Conservation (phyloP, 1,140 invertebrate genomes). For the Cataglyphis hispanica region DNA sequence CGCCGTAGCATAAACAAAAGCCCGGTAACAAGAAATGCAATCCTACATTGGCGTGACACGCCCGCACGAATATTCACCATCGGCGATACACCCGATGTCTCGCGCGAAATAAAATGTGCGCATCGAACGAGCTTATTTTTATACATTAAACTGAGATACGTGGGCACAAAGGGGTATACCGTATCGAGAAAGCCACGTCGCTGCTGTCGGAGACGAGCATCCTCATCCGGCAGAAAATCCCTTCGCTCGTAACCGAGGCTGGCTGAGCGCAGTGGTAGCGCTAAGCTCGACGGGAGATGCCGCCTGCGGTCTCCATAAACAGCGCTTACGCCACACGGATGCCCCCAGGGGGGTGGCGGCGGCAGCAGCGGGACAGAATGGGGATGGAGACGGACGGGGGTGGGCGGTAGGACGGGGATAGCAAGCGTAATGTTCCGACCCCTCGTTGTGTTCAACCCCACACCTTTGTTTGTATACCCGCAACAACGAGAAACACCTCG, state of each 20-base stretch:
- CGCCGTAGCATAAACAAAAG: neutral
- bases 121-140: conserved; percentile 77
- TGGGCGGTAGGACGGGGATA: neutral
- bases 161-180: conserved; percentile 32
- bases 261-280: conserved; percentile 75
- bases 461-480: conserved; percentile 40
- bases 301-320: conserved; percentile 82
- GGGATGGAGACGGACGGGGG: neutral
- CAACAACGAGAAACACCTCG: conserved; percentile 70
- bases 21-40: neutral
- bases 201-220: conserved; percentile 69
- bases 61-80: neutral
- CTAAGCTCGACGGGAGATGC: conserved; percentile 81
- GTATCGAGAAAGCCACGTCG: conserved; percentile 46
- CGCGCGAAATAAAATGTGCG: conserved; percentile 13
- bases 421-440: conserved; percentile 68
- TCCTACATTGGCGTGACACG: conserved; percentile 5
- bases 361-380: neutral
- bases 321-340: conserved; percentile 73
- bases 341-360: neutral
- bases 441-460: conserved; percentile 68
- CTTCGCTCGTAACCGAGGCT: conserved; percentile 77
- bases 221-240: conserved; percentile 80
- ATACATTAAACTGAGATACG: conserved; percentile 75
- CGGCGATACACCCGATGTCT: neutral